Evolutionary conservation across 2,888 invertebrate genomes (phyloP).

Genomic region (Horisme vitalbata): DNA sequence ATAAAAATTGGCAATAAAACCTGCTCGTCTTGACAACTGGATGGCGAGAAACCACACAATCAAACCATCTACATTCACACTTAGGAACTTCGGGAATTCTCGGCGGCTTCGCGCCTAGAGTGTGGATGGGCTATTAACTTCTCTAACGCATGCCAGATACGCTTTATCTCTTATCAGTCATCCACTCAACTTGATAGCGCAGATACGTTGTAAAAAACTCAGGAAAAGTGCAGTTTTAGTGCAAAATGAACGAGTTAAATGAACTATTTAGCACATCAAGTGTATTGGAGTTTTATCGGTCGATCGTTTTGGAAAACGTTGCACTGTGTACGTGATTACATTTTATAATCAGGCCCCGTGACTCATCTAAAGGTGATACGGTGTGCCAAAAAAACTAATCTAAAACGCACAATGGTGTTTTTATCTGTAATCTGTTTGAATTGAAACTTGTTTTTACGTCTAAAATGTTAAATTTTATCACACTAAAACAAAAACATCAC

Average conservation of each 20-base stretch:
- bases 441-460: no score
- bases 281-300: conserved; percentile 60
- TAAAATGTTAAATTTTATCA: no score
- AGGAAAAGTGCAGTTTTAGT: conserved; percentile 21
- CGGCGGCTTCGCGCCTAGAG: no score
- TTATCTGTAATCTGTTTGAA: not conserved
- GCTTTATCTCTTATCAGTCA: conserved; percentile 53
- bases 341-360: conserved; percentile 20
- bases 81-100: no score
- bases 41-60: no score
- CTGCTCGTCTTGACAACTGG: no score
- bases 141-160: conserved; percentile 25
- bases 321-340: conserved; percentile 50
- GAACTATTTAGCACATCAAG: conserved; percentile 49
- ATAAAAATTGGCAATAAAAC: no score
- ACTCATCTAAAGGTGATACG: conserved; percentile 14
- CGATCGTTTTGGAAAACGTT: conserved; percentile 55
- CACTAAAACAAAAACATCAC: no score
- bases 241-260: conserved; percentile 52
- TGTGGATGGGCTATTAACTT: no score
- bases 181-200: conserved; percentile 40
- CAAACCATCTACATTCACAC: no score
- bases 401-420: not conserved
- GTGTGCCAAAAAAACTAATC: conserved; percentile 3
- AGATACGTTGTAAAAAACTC: conserved; percentile 31